Evolutionary conservation across 2,113 vertebrate genomes (phyloP).

Genomic region (Blennius ocellaris): DNA sequence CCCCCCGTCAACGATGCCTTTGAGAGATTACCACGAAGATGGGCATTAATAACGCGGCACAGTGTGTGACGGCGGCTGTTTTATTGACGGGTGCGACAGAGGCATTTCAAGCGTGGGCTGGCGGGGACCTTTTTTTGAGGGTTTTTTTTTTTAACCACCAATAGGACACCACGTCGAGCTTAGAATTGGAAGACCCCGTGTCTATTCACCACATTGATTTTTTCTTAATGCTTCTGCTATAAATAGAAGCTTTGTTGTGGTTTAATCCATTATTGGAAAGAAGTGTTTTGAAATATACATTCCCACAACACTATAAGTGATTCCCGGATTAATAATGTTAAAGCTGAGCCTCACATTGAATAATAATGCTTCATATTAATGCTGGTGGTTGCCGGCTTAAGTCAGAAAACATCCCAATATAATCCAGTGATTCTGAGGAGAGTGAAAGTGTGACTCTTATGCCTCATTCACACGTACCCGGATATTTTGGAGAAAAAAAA

Average conservation of each 20-base stretch:
- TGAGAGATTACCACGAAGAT: conserved; percentile 69
- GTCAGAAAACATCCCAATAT: too few species aligned
- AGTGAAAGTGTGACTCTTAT: too few species aligned
- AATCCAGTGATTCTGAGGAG: too few species aligned
- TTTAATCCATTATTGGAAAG: conserved; percentile 34
- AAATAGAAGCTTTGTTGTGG: conserved; percentile 32
- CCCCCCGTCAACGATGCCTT: conserved; percentile 64
- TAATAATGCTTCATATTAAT: too few species aligned
- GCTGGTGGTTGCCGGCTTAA: too few species aligned
- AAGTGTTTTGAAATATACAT: neutral
- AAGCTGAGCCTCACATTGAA: too few species aligned
- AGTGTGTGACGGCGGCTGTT: conserved; percentile 50
- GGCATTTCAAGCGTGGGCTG: conserved; percentile 43
- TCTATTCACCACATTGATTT: conserved; percentile 53
- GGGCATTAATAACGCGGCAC: conserved; percentile 58
- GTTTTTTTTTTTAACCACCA: neutral
- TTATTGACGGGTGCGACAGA: conserved; percentile 66
- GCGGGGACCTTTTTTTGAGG: conserved; percentile 48
- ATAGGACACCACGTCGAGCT: conserved; percentile 33
- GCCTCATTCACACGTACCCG: too few species aligned
- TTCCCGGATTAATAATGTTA: neutral
- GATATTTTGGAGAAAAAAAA: too few species aligned
- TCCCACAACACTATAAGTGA: too few species aligned
- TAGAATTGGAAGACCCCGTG: conserved; percentile 35
- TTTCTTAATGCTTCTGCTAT: conserved; percentile 35